A percentile compares a stretch with the other conserved stretches of the same genome.
Evolutionary conservation across 2,888 invertebrate genomes (phyloP).

Genomic region (Acrobasis suavella): DNA sequence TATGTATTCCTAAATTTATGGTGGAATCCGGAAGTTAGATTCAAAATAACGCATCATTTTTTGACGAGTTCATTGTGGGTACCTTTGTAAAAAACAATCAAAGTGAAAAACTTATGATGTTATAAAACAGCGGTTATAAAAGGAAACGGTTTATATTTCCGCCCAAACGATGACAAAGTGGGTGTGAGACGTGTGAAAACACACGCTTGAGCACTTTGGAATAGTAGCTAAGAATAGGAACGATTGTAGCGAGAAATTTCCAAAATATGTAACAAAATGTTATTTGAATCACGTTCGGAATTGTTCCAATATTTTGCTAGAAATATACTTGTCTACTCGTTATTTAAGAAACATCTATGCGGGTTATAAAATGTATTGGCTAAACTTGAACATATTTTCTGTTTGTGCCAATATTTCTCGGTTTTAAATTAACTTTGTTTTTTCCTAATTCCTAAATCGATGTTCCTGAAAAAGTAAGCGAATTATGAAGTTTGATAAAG

Average conservation of each 20-base stretch:
- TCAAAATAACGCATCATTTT: neutral
- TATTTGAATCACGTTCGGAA: too few species aligned
- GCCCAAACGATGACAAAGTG: constrained; percentile 8
- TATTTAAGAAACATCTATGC: too few species aligned
- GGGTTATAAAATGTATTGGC: too few species aligned
- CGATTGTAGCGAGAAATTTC: neutral
- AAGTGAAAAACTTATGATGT: neutral
- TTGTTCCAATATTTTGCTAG: too few species aligned
- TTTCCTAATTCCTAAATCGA: too few species aligned
- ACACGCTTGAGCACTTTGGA: neutral
- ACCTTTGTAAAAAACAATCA: neutral
- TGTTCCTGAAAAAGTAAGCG: too few species aligned
- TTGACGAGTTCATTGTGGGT: neutral
- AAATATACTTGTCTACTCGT: too few species aligned
- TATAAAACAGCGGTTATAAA: constrained; percentile 7
- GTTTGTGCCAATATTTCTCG: too few species aligned
- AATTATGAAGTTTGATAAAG: too few species aligned
- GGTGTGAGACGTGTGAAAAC: neutral
- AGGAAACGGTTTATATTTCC: constrained; percentile 12
- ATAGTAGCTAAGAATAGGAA: neutral
- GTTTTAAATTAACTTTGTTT: too few species aligned
- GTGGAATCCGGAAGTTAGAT: neutral
- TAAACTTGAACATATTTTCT: too few species aligned
- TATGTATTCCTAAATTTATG: neutral
- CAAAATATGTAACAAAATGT: too few species aligned